Percentiles rank a stretch among this genome's conserved stretches.
phyloP scores from a whole-genome alignment of 2,113 vertebrate genomes.

The Aix galericulata region DNA sequence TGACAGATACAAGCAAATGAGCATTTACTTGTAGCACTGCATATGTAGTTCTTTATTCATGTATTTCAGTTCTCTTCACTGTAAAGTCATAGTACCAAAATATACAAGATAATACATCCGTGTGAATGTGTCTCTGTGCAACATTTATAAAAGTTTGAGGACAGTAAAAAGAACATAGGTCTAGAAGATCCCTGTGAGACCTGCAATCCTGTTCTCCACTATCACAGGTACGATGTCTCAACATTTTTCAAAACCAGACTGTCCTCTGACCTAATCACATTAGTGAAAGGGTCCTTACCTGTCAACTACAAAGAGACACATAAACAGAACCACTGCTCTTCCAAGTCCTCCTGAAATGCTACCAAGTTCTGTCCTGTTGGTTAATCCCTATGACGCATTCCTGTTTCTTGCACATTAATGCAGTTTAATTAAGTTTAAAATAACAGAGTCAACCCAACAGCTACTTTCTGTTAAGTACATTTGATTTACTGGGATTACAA shows the following conservation, averaged over 20 bases:
- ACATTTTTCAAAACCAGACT: neutral
- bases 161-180: neutral
- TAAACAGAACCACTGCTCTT: neutral
- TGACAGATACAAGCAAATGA: neutral
- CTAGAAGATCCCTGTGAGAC: neutral
- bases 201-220: neutral
- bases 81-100: neutral
- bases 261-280: neutral
- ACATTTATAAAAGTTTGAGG: neutral
- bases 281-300: neutral
- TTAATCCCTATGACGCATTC: neutral
- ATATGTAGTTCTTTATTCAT: neutral
- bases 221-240: neutral
- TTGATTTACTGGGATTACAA: neutral
- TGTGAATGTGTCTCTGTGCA: neutral
- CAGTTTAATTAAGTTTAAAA: neutral
- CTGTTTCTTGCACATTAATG: neutral
- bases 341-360: neutral
- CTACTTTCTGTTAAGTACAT: neutral
- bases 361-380: neutral
- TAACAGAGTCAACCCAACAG: neutral
- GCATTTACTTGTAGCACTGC: neutral
- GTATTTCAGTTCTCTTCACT: neutral
- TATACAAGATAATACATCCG: neutral
- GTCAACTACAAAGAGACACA: neutral